Conservation (phyloP, 2,113 vertebrate species). For the Motacilla tschutschensis region DNA sequence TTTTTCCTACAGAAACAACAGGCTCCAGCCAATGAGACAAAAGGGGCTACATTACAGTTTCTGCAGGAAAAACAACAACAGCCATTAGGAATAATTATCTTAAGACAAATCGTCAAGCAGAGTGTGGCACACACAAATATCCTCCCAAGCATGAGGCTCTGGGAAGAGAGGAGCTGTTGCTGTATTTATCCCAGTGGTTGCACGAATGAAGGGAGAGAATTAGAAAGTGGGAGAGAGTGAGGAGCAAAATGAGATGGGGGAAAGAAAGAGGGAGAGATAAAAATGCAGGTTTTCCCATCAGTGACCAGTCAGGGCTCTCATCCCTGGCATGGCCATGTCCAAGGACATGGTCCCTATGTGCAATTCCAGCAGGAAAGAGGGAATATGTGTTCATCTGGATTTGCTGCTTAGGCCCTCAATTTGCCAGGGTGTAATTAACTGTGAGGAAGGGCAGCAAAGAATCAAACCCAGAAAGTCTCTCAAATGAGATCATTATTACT, state of each 20-base stretch:
- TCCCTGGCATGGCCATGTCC: not conserved
- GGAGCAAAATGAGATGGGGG: not conserved
- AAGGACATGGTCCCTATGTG: rapidly evolving
- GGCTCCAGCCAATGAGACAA: slow-evolving; percentile 71
- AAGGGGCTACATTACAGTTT: slow-evolving; percentile 72
- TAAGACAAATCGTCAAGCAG: slow-evolving; percentile 43
- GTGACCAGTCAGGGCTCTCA: not conserved
- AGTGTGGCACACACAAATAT: slow-evolving; percentile 46
- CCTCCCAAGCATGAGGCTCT: slow-evolving; percentile 35
- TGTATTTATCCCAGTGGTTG: slow-evolving; percentile 31
- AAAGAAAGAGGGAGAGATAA: not conserved
- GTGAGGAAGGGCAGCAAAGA: slow-evolving; percentile 26
- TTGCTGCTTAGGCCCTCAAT: slow-evolving; percentile 13
- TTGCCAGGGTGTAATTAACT: slow-evolving; percentile 46
- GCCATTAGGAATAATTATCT: slow-evolving; percentile 72
- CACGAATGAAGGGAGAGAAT: not conserved
- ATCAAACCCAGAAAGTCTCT: slow-evolving; percentile 42
- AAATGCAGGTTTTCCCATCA: not conserved
- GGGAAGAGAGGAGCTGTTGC: slow-evolving; percentile 17
- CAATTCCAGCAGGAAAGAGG: not conserved
- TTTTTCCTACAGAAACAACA: slow-evolving; percentile 78
- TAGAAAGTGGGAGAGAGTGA: not conserved
- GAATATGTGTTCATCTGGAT: not conserved
- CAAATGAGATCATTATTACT: slow-evolving; percentile 46
- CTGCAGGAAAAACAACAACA: slow-evolving; percentile 66